A percentile compares a stretch with the other conserved stretches of the same genome.
Conservation (phyloP, 1,140 invertebrate genomes). For the Heliconius nattereri region DNA sequence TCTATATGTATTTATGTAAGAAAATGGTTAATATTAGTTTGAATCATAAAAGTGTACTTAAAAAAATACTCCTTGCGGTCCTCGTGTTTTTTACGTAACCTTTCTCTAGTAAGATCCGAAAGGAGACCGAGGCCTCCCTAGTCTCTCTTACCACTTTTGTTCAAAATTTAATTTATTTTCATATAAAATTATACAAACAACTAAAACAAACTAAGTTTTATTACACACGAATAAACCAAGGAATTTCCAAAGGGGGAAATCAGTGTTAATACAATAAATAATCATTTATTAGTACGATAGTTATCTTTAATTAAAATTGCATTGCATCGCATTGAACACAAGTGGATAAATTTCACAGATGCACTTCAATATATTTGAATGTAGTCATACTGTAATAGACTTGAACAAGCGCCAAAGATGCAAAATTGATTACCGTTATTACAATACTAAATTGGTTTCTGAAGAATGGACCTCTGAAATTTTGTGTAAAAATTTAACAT, state of each 20-base stretch:
- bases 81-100: no score
- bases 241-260: background rate
- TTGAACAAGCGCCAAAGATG: conserved; percentile 70
- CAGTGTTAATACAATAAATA: background rate
- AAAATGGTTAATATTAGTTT: background rate
- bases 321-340: conserved; percentile 1
- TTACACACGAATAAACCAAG: background rate
- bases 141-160: background rate
- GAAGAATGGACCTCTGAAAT: conserved; percentile 23
- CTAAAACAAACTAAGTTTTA: background rate
- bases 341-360: conserved; percentile 51
- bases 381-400: conserved; percentile 67
- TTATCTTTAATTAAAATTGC: conserved; percentile 11
- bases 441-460: conserved; percentile 67
- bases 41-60: background rate
- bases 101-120: no score
- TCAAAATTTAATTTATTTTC: no score
- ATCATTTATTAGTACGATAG: background rate
- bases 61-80: no score
- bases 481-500: background rate
- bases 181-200: no score
- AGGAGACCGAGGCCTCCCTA: no score
- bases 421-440: conserved; percentile 75
- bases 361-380: conserved; percentile 67
- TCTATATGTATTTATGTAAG: no score